Percentiles rank a stretch among this genome's conserved stretches.
These are phyloP conservation scores for Lophotriccus pileatus DNA, from an alignment of 2,797 vertebrate species.

Conservation along the genomic window DNA sequence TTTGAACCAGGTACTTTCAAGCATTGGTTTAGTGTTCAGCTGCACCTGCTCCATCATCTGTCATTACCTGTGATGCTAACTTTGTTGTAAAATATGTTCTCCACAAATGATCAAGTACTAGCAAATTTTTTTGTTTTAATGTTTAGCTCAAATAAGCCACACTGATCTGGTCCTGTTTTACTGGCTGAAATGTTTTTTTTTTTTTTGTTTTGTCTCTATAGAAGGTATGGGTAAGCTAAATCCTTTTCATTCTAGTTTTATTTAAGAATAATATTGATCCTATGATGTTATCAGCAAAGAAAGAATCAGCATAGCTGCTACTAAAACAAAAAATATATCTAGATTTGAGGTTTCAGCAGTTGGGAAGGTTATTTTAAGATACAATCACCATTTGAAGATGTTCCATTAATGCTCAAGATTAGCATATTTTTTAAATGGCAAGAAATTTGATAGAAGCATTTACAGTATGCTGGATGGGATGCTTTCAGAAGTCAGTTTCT, in stretches of 20 bases:
- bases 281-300: neutral
- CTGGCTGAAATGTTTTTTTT: neutral
- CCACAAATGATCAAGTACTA: neutral
- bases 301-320: neutral
- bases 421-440: neutral
- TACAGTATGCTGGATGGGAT: neutral
- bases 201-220: neutral
- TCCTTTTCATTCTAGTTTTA: neutral
- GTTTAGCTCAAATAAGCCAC: neutral
- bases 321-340: neutral
- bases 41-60: neutral
- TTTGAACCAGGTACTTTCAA: neutral
- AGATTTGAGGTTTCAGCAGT: neutral
- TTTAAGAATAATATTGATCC: neutral
- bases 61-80: neutral
- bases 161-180: neutral
- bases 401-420: neutral
- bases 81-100: neutral
- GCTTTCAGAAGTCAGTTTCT: neutral
- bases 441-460: neutral
- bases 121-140: neutral
- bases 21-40: neutral
- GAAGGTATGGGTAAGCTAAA: neutral
- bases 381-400: neutral
- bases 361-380: slow-evolving; percentile 18